Evolutionary conservation across 2,888 invertebrate genomes (phyloP), one percentile per base, ranked within the genome.

Genomic region (Mythimna lalbum): DNA sequence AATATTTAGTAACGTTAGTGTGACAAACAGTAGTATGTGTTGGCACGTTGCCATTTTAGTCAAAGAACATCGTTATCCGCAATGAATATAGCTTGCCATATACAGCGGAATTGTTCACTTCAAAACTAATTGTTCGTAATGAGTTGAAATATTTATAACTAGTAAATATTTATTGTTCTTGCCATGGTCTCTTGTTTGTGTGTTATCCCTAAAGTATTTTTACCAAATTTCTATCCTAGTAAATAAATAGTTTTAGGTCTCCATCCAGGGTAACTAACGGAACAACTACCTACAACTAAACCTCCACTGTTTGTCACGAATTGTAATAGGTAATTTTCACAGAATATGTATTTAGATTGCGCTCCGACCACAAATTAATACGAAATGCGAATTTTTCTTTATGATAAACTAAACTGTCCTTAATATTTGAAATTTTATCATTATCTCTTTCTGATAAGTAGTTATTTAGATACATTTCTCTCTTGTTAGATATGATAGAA

Each of bases 41-140:
- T 84, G 78, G 77, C 81, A 57, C 36, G 43, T 49, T 59, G 81
- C 81, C 78, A 81, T 63, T 61, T 67, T 70, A 64, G 57, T 52
- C 52, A 64, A 63, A 73, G 73, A 69, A 67, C 73, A 74, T 71
- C 43, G 59, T 68, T 63, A 69, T 63, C 56, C 63, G 27, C 6
- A 19, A 65, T 69, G 68, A 53, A 72, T 66, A 69, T 31, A 63
- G 55, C 67, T 60, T 49, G 53, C 62, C 73, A 50, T 77, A 78
- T 49, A 64, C 61, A 70, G 65, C 17, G 53, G 62, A 75, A 76
- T 75, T 78, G 74, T 73, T 80, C 66, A 76, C 43, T 83, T 72
- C 27, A 73, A 77, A 67, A 50, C 56, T 74, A 69, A 76, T 82
- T 70, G 73, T 71, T 69, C 27, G 36, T 63, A 53, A 65, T 73